Conservation (phyloP, 2,888 invertebrate species). For the Mactromeris polynyma region DNA sequence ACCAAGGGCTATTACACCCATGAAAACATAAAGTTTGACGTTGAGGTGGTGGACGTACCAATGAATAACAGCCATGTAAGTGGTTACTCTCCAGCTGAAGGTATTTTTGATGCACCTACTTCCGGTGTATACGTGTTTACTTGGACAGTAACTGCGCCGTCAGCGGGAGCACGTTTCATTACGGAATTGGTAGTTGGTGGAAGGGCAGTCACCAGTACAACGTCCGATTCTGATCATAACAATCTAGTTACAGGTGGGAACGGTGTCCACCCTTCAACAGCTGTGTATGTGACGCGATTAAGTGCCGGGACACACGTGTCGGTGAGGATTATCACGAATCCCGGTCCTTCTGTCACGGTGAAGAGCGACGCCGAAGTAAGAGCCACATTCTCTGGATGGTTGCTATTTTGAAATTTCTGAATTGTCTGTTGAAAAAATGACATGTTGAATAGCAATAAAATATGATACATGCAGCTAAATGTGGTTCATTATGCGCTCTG, state of each 20-base stretch:
- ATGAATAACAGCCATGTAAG: neutral
- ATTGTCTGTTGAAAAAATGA: too few relatives aligned
- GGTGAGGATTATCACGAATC: neutral
- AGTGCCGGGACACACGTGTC: neutral
- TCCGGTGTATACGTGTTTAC: constrained; percentile 27
- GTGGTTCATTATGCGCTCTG: too few relatives aligned
- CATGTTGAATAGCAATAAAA: too few relatives aligned
- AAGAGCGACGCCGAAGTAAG: neutral
- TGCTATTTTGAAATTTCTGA: neutral
- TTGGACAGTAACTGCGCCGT: constrained; percentile 10
- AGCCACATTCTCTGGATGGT: neutral
- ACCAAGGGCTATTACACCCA: neutral
- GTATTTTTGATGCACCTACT: constrained; percentile 20
- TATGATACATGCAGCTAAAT: too few relatives aligned
- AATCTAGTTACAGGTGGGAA: neutral
- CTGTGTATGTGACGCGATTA: neutral
- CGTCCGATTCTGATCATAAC: neutral
- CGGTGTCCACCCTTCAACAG: constrained; percentile 17
- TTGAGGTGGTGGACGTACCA: neutral
- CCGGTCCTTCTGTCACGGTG: neutral
- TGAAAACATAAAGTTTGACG: neutral
- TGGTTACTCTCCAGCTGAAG: neutral
- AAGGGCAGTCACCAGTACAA: neutral
- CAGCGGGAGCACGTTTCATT: neutral
- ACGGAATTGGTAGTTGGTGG: constrained; percentile 4